Conservation (phyloP, 2,797 vertebrate species). For the Cossypha polioptera region DNA sequence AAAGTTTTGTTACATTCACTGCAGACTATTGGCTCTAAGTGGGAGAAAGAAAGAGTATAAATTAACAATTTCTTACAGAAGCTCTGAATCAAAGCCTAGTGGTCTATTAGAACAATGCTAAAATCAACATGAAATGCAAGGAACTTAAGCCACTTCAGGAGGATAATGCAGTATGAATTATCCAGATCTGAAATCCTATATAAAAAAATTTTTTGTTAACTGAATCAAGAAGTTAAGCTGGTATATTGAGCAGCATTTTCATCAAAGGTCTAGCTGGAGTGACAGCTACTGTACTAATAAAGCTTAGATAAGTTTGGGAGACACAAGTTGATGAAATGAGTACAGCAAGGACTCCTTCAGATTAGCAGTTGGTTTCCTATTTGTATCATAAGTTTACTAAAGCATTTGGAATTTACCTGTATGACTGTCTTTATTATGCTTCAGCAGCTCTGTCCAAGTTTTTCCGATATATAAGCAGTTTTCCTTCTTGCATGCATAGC, state of each 20-base stretch:
- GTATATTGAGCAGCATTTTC: neutral
- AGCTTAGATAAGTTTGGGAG: neutral
- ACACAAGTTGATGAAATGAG: neutral
- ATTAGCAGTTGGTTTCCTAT: neutral
- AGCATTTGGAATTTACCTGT: slow-evolving; percentile 72
- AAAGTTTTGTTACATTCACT: slow-evolving; percentile 81
- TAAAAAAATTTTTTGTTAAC: neutral
- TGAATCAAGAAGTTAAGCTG: neutral
- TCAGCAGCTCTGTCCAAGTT: slow-evolving; percentile 88
- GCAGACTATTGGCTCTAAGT: slow-evolving; percentile 79
- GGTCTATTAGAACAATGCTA: neutral
- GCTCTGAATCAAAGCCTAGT: neutral
- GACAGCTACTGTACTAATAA: neutral
- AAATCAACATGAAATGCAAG: neutral
- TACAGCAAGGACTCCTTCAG: neutral
- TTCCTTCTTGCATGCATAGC: slow-evolving; percentile 84
- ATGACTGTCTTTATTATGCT: slow-evolving; percentile 82
- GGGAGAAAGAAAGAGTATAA: neutral
- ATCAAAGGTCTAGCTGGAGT: neutral
- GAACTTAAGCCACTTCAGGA: neutral
- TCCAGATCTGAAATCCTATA: neutral
- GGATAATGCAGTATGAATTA: neutral
- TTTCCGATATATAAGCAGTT: slow-evolving; percentile 83
- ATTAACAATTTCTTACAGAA: neutral
- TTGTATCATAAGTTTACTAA: neutral